A percentile compares a stretch with the other conserved stretches of the same genome.
phyloP scores from a whole-genome alignment of 2,888 invertebrate species.

The Eupithecia subfuscata region DNA sequence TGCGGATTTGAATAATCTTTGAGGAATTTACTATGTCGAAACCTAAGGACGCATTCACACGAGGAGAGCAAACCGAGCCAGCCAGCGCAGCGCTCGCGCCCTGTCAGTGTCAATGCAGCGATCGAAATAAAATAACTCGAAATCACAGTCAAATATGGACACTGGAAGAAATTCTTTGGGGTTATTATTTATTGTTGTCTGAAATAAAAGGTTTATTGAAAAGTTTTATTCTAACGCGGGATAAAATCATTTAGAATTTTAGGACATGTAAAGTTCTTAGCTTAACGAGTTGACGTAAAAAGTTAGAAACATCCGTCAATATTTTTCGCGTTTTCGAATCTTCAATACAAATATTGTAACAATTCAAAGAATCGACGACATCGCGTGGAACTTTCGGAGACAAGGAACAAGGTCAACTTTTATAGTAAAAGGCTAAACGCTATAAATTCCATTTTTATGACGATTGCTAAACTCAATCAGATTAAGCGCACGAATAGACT shows the following conservation, averaged over 20 bases:
- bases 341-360: not conserved
- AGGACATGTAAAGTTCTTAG: not conserved
- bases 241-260: no score
- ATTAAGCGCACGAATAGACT: not conserved
- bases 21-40: not conserved
- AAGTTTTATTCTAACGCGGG: no score
- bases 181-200: no score
- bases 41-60: not conserved
- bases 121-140: no score
- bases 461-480: not conserved
- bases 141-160: no score
- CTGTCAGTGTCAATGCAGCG: no score
- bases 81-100: no score
- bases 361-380: not conserved
- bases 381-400: not conserved
- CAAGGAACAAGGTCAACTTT: not conserved
- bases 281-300: not conserved
- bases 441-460: not conserved
- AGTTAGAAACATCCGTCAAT: no score
- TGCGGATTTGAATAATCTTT: not conserved
- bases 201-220: no score
- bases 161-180: no score
- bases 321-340: no score
- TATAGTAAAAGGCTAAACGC: not conserved
- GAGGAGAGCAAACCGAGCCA: not conserved